Conservation (phyloP, 2,113 vertebrate genomes). For the Nannospalax galili region DNA sequence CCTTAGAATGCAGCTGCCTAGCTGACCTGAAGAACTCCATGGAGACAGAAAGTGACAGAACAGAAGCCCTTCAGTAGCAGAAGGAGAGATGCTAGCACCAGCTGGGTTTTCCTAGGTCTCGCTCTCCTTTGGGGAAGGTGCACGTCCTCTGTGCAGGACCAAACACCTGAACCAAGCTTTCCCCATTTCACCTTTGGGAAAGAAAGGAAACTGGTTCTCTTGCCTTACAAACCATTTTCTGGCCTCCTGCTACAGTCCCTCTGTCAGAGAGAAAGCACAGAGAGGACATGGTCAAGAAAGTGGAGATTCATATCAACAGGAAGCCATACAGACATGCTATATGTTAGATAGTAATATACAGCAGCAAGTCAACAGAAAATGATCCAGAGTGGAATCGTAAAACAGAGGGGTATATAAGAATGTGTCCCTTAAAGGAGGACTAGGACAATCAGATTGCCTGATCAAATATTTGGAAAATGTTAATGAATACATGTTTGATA, state of each 20-base stretch:
- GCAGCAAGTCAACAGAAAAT: not conserved
- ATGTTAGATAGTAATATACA: not conserved
- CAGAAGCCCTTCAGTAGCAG: not conserved
- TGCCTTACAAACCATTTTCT: not conserved
- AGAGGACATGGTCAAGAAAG: not conserved
- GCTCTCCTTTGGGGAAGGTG: not conserved
- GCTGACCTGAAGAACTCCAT: not conserved
- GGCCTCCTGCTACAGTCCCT: not conserved
- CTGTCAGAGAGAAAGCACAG: not conserved
- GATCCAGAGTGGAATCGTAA: not conserved
- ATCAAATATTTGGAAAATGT: not conserved
- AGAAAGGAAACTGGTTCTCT: not conserved
- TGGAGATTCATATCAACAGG: not conserved
- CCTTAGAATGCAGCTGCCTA: not conserved
- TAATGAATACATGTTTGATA: not conserved
- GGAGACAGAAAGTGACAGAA: not conserved
- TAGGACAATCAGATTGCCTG: not conserved
- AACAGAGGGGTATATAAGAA: not conserved
- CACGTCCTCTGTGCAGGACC: not conserved
- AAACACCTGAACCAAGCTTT: not conserved
- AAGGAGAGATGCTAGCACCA: not conserved
- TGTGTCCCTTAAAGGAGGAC: not conserved
- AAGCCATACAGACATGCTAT: not conserved
- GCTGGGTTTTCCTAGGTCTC: not conserved
- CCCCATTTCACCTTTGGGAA: not conserved